Evolutionary conservation across 2,113 vertebrate species (phyloP), one percentile per base, ranked within the genome.

Genomic region (Ceuthmochares aereus): DNA sequence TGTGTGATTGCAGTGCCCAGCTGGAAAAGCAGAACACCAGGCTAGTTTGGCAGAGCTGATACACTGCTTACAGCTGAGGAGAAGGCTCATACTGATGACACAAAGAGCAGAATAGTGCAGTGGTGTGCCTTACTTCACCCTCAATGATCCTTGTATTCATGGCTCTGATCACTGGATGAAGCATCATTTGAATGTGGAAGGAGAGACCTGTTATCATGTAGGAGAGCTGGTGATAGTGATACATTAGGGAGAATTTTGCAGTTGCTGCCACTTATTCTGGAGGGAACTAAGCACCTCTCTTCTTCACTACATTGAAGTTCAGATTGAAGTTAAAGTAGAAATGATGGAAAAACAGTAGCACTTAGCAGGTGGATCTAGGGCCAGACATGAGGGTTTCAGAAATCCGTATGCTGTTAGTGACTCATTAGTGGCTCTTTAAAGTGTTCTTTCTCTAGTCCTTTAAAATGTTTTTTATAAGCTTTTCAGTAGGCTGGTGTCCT

Each of bases 1-100:
- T 2, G 20, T 40, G 17, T 0, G 1, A 27, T 16, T 0, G 6
- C 43, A 26, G 55, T 8, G 49, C 30, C n/a, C 74, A 62, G 27
- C 27, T 82, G 70, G 25, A 60, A 49, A 70, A 29, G 59, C 23
- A 64, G 18, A 32, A 43, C 3, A 4, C n/a, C 12, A 26, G 34
- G 26, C 32, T 30, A 26, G 40, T 23, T 32, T 37, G 47, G 54
- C 40, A 54, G 69, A 66, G 52, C 23, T 25, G 49, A 18, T 6
- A 14, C 15, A 3, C 4, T 10, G 27, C 47, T 40, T n/a, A 22
- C 32, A 76, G 40, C 34, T 43, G 47, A 76, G 58, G 21, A 67
- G 78, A 34, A 60, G 32, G 5, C 40, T 27, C n/a, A 14, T 49
- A 12, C 10, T 59, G 37, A 54, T n/a, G 63, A n/a, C 9, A 64